Percentiles rank a stretch among this genome's conserved stretches.
Conservation (phyloP, 35 echinoderm and acorn worm genomes). For the Patiria miniata region DNA sequence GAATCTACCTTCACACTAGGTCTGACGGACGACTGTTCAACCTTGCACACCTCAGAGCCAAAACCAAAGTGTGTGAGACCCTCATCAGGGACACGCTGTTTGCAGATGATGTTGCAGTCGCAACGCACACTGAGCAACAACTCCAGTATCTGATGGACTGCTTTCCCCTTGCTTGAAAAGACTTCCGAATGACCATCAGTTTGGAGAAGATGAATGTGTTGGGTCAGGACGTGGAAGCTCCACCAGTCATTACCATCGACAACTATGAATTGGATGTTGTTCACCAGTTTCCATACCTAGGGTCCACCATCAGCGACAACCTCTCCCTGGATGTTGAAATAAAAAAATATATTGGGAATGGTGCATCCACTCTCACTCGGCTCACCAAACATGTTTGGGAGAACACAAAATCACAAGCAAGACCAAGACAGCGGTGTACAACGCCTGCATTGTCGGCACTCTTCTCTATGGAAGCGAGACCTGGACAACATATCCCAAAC, state of each 20-base stretch:
- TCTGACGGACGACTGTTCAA: constrained; percentile 19
- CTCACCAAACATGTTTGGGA: no score
- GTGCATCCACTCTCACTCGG: no score
- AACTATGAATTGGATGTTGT: not conserved
- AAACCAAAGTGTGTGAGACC: constrained; percentile 6
- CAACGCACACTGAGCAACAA: not conserved
- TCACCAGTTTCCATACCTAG: not conserved
- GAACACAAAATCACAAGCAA: no score
- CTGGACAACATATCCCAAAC: no score
- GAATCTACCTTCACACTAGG: constrained; percentile 11
- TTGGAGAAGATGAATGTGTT: constrained; percentile 37
- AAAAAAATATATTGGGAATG: no score
- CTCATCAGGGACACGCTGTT: constrained; percentile 28
- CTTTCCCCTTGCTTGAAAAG: constrained; percentile 38
- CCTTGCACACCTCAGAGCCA: not conserved
- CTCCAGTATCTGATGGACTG: not conserved
- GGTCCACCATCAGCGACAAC: constrained; percentile 25
- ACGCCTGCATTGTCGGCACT: no score
- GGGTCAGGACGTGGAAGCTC: not conserved
- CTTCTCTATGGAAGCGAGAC: no score
- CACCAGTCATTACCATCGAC: not conserved
- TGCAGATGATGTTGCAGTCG: constrained; percentile 20
- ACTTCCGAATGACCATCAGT: constrained; percentile 62
- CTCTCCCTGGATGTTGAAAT: no score
- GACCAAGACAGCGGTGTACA: no score